Conservation (phyloP, 1,140 invertebrate species). For the Laodelphax striatellus region DNA sequence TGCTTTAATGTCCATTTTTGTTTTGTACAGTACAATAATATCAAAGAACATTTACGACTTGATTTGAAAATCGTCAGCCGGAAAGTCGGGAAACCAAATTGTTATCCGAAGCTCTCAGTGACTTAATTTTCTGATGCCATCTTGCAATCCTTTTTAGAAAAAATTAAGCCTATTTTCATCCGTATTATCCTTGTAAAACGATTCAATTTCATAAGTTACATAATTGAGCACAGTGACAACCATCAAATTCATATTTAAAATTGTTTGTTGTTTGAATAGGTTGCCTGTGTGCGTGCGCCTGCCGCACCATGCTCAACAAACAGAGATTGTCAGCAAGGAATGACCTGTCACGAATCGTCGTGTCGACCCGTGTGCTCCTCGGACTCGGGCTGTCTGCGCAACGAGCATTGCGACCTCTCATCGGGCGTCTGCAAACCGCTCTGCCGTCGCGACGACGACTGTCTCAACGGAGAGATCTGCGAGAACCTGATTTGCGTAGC, state of each 20-base stretch:
- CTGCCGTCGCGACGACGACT: conserved; percentile 65
- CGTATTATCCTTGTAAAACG: no score
- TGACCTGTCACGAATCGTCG: conserved; percentile 53
- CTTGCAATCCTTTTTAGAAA: no score
- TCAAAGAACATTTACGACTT: no score
- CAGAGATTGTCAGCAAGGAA: conserved; percentile 53
- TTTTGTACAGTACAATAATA: no score
- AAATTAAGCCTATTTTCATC: no score
- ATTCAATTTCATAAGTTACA: no score
- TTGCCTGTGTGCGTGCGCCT: conserved; percentile 68
- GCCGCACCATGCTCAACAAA: conserved; percentile 56
- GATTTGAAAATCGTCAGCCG: no score
- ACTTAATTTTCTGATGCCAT: no score
- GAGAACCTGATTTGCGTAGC: conserved; percentile 59
- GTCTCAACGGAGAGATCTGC: conserved; percentile 72
- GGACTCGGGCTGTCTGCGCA: conserved; percentile 60
- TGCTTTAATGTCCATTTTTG: no score
- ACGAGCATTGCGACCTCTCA: conserved; percentile 44
- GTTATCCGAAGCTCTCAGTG: no score
- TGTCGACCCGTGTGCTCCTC: conserved; percentile 67
- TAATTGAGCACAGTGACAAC: no score
- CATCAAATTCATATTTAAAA: neutral
- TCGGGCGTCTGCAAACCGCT: conserved; percentile 52
- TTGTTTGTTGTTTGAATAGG: conserved; percentile 18
- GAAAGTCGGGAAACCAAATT: no score